These are phyloP conservation scores for Sphecodes monilicornis DNA, from an alignment of 2,888 invertebrate species.

Conservation along the genomic window DNA sequence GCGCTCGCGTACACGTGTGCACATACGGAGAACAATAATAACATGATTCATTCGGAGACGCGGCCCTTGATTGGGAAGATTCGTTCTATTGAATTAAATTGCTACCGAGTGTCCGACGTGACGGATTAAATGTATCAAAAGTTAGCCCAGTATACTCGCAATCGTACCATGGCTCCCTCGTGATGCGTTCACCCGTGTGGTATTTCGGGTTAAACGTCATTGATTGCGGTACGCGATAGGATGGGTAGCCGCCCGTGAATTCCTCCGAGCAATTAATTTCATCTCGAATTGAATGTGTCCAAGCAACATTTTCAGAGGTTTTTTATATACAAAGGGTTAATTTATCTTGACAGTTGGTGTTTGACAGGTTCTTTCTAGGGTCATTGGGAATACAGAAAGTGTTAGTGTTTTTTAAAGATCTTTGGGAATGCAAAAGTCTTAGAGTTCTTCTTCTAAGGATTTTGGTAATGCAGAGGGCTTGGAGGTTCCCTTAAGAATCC, in stretches of 20 bases:
- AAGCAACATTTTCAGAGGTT: not conserved
- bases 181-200: not conserved
- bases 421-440: no score
- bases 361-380: no score
- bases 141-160: not conserved
- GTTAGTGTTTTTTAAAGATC: no score
- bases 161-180: not conserved
- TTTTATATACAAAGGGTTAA: not conserved
- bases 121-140: not conserved
- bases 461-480: no score
- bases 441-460: no score
- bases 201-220: not conserved
- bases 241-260: not conserved
- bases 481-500: no score
- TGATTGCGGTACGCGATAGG: not conserved
- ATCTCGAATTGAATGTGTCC: not conserved
- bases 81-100: conserved; percentile 5
- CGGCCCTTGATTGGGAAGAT: not conserved
- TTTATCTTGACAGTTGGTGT: no score
- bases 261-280: not conserved
- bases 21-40: not conserved
- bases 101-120: not conserved
- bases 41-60: not conserved
- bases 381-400: no score
- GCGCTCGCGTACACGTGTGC: not conserved